These are phyloP conservation scores for Novumbra hubbsi DNA, from an alignment of 2,797 vertebrate species.

Conservation along the genomic window DNA sequence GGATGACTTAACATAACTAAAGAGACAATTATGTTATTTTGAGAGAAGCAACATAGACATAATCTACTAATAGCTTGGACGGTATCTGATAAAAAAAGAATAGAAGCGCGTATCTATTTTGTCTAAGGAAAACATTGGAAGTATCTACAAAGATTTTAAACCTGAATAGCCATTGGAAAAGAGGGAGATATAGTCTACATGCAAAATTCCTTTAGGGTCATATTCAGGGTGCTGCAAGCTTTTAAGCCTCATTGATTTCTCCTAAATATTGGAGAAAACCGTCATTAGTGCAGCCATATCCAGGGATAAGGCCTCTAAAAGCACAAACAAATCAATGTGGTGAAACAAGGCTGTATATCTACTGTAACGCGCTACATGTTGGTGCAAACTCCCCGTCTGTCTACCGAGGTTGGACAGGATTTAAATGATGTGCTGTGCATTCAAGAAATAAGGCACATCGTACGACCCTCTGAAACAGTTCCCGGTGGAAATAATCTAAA, in stretches of 20 bases:
- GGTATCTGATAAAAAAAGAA: constrained; percentile 21
- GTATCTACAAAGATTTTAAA: neutral
- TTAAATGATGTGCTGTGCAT: neutral
- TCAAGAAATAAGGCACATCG: neutral
- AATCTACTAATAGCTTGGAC: neutral
- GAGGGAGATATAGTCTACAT: neutral
- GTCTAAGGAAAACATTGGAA: constrained; percentile 5
- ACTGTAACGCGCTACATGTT: constrained; percentile 50
- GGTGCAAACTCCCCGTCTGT: neutral
- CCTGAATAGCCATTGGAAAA: neutral
- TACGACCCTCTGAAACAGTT: neutral
- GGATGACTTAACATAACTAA: neutral
- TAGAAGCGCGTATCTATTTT: neutral
- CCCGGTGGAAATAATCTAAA: neutral
- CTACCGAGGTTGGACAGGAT: neutral
- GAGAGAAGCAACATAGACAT: neutral
- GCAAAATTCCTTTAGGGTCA: neutral
- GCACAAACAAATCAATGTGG: constrained; percentile 64
- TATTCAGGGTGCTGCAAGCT: neutral
- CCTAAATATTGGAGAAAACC: constrained; percentile 66
- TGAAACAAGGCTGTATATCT: constrained; percentile 67
- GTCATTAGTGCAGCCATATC: constrained; percentile 64
- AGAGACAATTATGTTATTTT: neutral
- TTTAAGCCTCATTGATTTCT: constrained; percentile 45
- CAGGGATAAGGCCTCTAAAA: constrained; percentile 52